Evolutionary conservation across 2,888 invertebrate genomes (phyloP).

Genomic region (Synergus gifuensis): DNA sequence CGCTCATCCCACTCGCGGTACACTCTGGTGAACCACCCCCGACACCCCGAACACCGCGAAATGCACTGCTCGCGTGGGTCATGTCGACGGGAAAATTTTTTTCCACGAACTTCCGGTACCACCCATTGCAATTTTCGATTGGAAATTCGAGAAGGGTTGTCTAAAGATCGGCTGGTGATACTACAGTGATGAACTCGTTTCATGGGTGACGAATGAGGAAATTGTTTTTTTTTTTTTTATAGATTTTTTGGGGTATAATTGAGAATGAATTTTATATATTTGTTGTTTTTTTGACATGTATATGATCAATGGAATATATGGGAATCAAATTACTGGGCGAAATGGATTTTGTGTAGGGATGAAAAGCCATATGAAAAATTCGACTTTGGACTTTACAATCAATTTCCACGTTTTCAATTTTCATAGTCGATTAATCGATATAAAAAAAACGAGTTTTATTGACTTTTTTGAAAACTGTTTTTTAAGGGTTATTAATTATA

Average conservation of each 20-base stretch:
- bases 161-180: conserved; percentile 55
- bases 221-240: not conserved
- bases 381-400: too few species aligned
- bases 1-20: conserved; percentile 64
- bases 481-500: too few species aligned
- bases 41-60: conserved; percentile 76
- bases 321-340: too few species aligned
- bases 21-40: conserved; percentile 76
- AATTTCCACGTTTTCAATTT: too few species aligned
- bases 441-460: too few species aligned
- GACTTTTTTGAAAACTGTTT: too few species aligned
- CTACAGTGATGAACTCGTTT: conserved; percentile 4
- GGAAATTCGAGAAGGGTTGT: conserved; percentile 52
- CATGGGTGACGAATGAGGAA: not conserved
- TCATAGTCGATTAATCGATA: too few species aligned
- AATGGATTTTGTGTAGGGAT: too few species aligned
- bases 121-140: conserved; percentile 54
- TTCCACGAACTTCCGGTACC: conserved; percentile 67
- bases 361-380: too few species aligned
- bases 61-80: conserved; percentile 69
- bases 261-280: not conserved
- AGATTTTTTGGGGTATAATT: not conserved
- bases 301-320: too few species aligned
- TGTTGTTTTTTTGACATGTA: too few species aligned
- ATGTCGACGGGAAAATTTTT: conserved; percentile 71